Evolutionary conservation across 2,113 vertebrate genomes (phyloP), one percentile per base, ranked within the genome.

Genomic region (Tenebrosternarchus preto): DNA sequence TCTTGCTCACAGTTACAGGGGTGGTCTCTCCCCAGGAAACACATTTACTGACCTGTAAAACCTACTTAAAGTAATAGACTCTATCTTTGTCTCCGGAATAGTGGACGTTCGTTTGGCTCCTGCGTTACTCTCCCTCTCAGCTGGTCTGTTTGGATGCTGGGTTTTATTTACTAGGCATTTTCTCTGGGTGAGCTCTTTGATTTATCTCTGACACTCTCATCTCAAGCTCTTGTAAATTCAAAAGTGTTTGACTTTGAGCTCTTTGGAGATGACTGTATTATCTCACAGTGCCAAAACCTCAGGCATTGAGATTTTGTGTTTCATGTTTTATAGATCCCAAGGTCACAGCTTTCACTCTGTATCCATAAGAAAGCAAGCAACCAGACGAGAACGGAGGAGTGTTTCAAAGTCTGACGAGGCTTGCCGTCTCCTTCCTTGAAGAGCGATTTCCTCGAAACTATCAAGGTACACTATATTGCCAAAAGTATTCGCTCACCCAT

Each of bases 31-130:
- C 69, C 68, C 17, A 16, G 85, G 81, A 83, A 88, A 53, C 43
- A 1, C 64, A 75, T 80, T 89, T 77, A 85, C 67, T 87, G 85
- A 78, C 87, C 31, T 74, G 81, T 87, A 81, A 87, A 86, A 85
- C 83, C 86, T 79, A 86, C 79, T 83, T 89, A 78, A 86, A 88
- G 78, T 75, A 78, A 60, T 73, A 83, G 85, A 83, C 78, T 85
- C 82, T 81, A 85, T 86, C 79, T 84, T 76, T 20, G n/a, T 82
- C 81, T 33, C 79, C 66, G 25, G 85, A 68, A 24, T 68, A 76
- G 55, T 73, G 61, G 5, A 64, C 67, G 50, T 84, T 77, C 76
- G 56, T 86, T 78, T 76, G 46, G 82, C 67, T 53, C 39, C 19
- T 46, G 25, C 29, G 22, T 0, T 25, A 20, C 50, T 69, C n/a